Conservation (phyloP, 1,140 invertebrate species). For the Tetragonula clypearis region DNA sequence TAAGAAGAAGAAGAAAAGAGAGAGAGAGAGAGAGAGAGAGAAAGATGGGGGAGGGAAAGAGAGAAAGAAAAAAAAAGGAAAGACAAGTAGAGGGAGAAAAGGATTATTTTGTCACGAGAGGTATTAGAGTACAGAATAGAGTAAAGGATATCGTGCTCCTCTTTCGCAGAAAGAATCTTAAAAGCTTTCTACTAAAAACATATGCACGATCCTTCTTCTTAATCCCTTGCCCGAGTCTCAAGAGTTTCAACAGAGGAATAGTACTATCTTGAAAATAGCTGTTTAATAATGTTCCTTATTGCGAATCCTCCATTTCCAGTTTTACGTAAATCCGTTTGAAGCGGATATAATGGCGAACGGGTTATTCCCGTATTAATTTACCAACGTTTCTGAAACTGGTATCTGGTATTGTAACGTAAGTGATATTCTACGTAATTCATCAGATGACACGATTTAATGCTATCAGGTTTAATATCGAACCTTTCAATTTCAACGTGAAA, state of each 20-base stretch:
- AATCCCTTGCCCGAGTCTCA: background rate
- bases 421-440: background rate
- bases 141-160: background rate
- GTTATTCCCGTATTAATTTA: background rate
- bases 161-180: background rate
- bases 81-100: too few species aligned
- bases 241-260: background rate
- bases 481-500: background rate
- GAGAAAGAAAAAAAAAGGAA: too few species aligned
- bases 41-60: too few species aligned
- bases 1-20: background rate
- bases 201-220: background rate
- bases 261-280: background rate
- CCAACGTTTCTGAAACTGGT: background rate
- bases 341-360: background rate
- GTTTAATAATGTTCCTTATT: constrained; percentile 13
- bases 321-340: background rate
- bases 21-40: too few species aligned
- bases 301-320: background rate
- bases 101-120: constrained; percentile 13
- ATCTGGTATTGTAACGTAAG: background rate
- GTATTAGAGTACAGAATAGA: constrained; percentile 2
- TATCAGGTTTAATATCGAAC: background rate
- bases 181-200: constrained; percentile 1
- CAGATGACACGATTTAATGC: constrained; percentile 30